Evolutionary conservation across 1,140 invertebrate genomes (phyloP).

Genomic region (Drosophila tristis): DNA sequence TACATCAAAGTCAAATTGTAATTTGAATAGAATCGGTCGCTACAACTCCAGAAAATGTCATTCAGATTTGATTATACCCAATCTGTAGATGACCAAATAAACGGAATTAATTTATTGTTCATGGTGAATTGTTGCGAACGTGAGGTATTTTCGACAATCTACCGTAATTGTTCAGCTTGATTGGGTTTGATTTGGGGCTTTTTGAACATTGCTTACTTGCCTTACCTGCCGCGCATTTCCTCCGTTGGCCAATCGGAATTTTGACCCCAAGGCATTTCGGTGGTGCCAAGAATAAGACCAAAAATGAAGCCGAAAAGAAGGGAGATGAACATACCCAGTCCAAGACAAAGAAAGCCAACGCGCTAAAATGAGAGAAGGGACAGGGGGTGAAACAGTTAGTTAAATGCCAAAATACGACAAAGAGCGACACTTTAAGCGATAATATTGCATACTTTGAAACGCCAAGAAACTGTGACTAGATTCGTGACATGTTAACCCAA

Average conservation of each 20-base stretch:
- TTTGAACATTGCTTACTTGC: slow-evolving; percentile 12
- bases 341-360: slow-evolving; percentile 88
- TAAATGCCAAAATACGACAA: slow-evolving; percentile 62
- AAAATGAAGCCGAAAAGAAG: slow-evolving; percentile 91
- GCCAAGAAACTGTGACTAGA: slow-evolving; percentile 50
- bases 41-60: slow-evolving; percentile 6
- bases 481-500: slow-evolving; percentile 82
- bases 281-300: slow-evolving; percentile 90
- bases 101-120: slow-evolving; percentile 38
- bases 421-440: slow-evolving; percentile 73
- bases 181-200: slow-evolving; percentile 44
- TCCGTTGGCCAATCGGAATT: slow-evolving; percentile 91
- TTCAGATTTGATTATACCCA: slow-evolving; percentile 33
- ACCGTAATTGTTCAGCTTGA: slow-evolving; percentile 55
- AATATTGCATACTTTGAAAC: slow-evolving; percentile 69
- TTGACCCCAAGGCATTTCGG: slow-evolving; percentile 90
- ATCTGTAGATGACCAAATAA: slow-evolving; percentile 7
- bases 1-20: slow-evolving; percentile 1
- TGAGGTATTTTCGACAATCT: slow-evolving; percentile 50
- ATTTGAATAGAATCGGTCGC: background rate
- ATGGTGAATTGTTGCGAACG: slow-evolving; percentile 34
- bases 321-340: slow-evolving; percentile 89
- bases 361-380: slow-evolving; percentile 84
- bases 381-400: slow-evolving; percentile 13
- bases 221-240: slow-evolving; percentile 91